Conservation (phyloP, 2,888 invertebrate species). For the Sinopyrophorus schimmeli region DNA sequence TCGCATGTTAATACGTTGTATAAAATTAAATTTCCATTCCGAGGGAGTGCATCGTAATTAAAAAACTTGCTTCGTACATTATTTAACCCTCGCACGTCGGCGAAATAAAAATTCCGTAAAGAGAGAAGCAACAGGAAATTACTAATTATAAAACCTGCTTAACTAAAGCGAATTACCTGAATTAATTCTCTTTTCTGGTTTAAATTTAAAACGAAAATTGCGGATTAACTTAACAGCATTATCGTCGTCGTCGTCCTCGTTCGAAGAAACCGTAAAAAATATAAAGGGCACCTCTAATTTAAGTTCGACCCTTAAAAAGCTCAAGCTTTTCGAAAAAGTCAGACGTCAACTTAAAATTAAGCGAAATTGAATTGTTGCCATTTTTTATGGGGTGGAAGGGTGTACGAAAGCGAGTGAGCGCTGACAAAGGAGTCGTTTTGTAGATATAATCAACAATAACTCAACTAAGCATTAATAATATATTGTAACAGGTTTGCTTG, state of each 20-base stretch:
- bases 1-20: no score
- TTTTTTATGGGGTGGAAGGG: conserved; percentile 14
- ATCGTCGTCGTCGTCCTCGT: neutral
- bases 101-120: conserved; percentile 3
- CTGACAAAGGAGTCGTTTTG: no score
- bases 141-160: conserved; percentile 19
- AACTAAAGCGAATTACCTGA: conserved; percentile 16
- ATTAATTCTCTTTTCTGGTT: conserved; percentile 6
- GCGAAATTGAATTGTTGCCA: conserved; percentile 12
- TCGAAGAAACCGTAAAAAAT: conserved; percentile 3
- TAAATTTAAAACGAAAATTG: conserved; percentile 17
- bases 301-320: conserved; percentile 8
- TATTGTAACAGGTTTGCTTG: no score
- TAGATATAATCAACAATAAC: no score
- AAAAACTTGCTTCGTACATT: no score
- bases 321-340: conserved; percentile 7
- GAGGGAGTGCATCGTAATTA: no score
- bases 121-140: conserved; percentile 3
- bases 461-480: no score
- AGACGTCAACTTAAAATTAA: conserved; percentile 16
- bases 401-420: no score
- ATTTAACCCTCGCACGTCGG: neutral
- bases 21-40: no score
- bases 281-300: conserved; percentile 11
- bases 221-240: conserved; percentile 19